A percentile compares a stretch with the other conserved stretches of the same genome.
These are phyloP conservation scores for Lasioglossum oenotherae DNA, from an alignment of 2,888 invertebrate species.

Conservation along the genomic window DNA sequence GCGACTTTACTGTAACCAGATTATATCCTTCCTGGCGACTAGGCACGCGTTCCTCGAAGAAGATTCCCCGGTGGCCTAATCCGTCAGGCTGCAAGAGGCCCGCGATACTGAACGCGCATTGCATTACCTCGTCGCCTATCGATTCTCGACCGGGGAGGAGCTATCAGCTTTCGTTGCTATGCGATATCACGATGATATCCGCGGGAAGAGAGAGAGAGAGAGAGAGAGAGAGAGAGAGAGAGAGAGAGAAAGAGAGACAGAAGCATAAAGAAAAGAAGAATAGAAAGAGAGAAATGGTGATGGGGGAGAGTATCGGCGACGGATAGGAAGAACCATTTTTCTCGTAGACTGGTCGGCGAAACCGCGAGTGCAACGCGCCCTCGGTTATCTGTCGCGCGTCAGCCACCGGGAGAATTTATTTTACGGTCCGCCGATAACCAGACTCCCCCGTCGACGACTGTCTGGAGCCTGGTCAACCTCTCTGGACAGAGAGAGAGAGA, in stretches of 20 bases:
- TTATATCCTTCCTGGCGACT: neutral
- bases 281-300: neutral
- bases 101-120: conserved; percentile 50
- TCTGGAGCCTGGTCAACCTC: conserved; percentile 5
- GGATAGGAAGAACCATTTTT: conserved; percentile 52
- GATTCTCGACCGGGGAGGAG: conserved; percentile 72
- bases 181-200: conserved; percentile 80
- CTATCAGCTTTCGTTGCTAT: conserved; percentile 83
- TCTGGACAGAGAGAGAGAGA: neutral
- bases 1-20: neutral
- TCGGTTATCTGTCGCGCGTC: conserved; percentile 19
- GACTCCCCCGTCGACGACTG: conserved; percentile 19
- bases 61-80: neutral
- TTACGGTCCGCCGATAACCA: conserved; percentile 17
- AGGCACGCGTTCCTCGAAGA: neutral
- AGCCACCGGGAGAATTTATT: conserved; percentile 8
- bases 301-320: conserved; percentile 5
- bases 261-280: neutral
- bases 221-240: neutral
- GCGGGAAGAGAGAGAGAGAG: conserved; percentile 22
- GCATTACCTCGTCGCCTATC: conserved; percentile 77
- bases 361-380: conserved; percentile 19
- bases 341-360: conserved; percentile 18
- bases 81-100: neutral
- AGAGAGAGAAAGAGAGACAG: neutral